Percentiles rank a stretch among this genome's conserved stretches.
Evolutionary conservation across 2,888 invertebrate genomes (phyloP).

Genomic region (Harpalus rufipes): DNA sequence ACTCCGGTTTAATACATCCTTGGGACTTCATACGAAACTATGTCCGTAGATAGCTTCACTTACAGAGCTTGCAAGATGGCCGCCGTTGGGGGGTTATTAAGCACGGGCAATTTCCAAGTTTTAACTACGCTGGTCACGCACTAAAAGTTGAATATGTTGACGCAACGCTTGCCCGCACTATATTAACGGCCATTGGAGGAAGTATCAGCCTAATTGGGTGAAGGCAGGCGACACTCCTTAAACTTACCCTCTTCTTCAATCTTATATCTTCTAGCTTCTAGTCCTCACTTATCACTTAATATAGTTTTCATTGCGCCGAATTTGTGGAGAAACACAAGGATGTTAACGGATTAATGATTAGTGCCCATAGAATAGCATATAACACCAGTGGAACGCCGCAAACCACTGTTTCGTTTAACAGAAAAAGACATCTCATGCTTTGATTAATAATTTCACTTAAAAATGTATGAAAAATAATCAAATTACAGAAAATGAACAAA

Average conservation of each 20-base stretch:
- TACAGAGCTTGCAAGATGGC: slow-evolving; percentile 47
- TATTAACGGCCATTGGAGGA: slow-evolving; percentile 62
- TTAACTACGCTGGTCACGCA: slow-evolving; percentile 65
- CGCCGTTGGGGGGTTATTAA: slow-evolving; percentile 51
- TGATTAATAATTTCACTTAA: too few relatives aligned
- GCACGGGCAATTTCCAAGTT: slow-evolving; percentile 64
- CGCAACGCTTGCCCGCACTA: slow-evolving; percentile 15
- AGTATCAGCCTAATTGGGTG: slow-evolving; percentile 57
- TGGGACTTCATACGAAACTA: slow-evolving; percentile 61
- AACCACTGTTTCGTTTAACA: too few relatives aligned
- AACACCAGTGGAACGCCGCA: too few relatives aligned
- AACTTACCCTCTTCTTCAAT: slow-evolving; percentile 4
- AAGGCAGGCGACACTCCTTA: slow-evolving; percentile 20
- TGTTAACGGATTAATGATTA: too few relatives aligned
- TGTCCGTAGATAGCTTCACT: slow-evolving; percentile 53
- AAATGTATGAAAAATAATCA: too few relatives aligned
- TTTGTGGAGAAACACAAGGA: too few relatives aligned
- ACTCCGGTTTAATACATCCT: slow-evolving; percentile 60
- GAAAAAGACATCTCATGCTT: too few relatives aligned
- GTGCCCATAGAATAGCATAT: too few relatives aligned
- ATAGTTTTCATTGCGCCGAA: too few relatives aligned
- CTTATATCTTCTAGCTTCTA: not conserved
- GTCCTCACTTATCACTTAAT: too few relatives aligned
- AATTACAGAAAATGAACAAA: too few relatives aligned
- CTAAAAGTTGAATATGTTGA: slow-evolving; percentile 62